Conservation (phyloP, 2,888 invertebrate species). For the Drosophila nr. perissopoda region DNA sequence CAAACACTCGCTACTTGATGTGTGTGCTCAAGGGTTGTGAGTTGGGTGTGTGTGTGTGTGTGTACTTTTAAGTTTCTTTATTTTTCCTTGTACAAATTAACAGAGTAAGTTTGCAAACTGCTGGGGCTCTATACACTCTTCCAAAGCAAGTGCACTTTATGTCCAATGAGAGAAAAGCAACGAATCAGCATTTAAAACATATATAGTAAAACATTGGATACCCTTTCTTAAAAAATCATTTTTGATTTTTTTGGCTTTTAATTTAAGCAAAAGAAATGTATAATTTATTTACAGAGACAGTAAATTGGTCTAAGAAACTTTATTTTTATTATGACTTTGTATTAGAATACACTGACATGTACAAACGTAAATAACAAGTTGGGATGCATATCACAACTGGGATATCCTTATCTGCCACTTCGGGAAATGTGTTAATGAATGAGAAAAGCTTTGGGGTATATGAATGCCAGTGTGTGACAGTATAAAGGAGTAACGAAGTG, state of each 20-base stretch:
- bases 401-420: constrained; percentile 12
- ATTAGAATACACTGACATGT: neutral
- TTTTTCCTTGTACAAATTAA: constrained; percentile 57
- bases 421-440: constrained; percentile 63
- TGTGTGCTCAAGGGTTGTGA: constrained; percentile 4
- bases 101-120: constrained; percentile 63
- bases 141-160: constrained; percentile 18
- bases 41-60: constrained; percentile 23
- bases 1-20: constrained; percentile 43
- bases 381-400: neutral
- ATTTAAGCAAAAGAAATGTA: neutral
- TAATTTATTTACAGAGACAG: neutral
- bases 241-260: neutral
- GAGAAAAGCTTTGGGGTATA: constrained; percentile 43
- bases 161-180: constrained; percentile 23
- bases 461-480: constrained; percentile 38
- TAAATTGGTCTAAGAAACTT: neutral
- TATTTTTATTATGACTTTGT: neutral
- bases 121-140: constrained; percentile 13
- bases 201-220: neutral
- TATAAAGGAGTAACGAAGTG: constrained; percentile 48
- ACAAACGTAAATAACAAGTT: neutral
- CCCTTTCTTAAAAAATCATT: constrained; percentile 1
- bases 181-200: neutral
- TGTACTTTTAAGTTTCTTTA: constrained; percentile 35